phyloP scores from a whole-genome alignment of 2,797 vertebrate species.

The Lateolabrax maculatus region DNA sequence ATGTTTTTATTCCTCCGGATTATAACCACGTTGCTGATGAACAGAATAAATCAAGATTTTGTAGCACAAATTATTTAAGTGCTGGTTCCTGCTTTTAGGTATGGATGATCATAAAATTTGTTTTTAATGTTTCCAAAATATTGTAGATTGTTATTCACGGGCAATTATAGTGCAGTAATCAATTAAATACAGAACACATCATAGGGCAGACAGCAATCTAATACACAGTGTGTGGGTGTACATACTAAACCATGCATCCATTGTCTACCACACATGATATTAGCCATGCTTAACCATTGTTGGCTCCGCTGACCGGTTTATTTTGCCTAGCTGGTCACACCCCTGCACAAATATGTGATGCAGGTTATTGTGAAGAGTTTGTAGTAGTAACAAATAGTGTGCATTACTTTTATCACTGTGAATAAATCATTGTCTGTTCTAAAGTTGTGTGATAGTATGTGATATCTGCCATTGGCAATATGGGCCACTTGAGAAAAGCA shows the following conservation, averaged over 20 bases:
- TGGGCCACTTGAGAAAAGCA: background rate
- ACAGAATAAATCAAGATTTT: background rate
- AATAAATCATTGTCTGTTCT: slow-evolving; percentile 14
- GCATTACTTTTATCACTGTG: background rate
- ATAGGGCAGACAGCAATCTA: background rate
- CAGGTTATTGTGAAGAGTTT: slow-evolving; percentile 27
- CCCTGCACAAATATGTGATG: slow-evolving; percentile 14
- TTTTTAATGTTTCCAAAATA: background rate
- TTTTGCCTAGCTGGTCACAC: slow-evolving; percentile 2
- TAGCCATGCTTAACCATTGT: background rate
- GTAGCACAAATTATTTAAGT: background rate
- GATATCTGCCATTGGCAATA: slow-evolving; percentile 5
- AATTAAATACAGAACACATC: background rate
- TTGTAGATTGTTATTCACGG: background rate
- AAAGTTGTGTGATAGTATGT: background rate
- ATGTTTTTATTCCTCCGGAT: background rate
- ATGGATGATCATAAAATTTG: background rate
- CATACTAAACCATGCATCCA: background rate
- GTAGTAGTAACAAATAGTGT: slow-evolving; percentile 15
- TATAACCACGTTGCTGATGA: background rate
- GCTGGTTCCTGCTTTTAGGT: background rate
- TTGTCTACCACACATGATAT: background rate
- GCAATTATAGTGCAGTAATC: background rate
- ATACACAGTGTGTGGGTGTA: background rate
- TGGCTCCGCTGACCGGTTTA: background rate